These are phyloP conservation scores for Coreoperca whiteheadi DNA, from an alignment of 2,113 vertebrate genomes.

Conservation along the genomic window DNA sequence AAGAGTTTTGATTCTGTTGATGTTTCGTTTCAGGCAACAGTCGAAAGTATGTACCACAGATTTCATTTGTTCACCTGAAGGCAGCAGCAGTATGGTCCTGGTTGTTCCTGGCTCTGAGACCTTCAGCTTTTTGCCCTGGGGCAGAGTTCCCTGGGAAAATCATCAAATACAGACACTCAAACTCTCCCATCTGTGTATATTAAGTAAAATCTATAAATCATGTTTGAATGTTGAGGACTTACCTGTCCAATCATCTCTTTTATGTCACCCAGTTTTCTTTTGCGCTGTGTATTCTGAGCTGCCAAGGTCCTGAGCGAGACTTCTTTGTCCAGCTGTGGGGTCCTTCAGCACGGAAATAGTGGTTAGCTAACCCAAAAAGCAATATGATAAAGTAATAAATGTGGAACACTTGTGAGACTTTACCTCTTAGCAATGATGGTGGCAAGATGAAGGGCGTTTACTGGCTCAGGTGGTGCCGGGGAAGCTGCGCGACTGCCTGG, in stretches of 20 bases:
- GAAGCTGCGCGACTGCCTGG: slow-evolving; percentile 84
- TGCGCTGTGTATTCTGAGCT: slow-evolving; percentile 92
- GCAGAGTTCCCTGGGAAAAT: slow-evolving; percentile 85
- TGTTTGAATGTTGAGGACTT: slow-evolving; percentile 34
- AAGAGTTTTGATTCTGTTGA: neutral
- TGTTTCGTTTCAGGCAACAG: neutral
- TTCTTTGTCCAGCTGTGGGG: slow-evolving; percentile 86
- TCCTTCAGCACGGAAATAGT: slow-evolving; percentile 75
- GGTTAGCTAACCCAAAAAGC: neutral
- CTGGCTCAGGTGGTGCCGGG: slow-evolving; percentile 72
- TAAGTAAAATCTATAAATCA: neutral
- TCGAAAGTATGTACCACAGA: neutral
- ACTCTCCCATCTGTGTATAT: neutral
- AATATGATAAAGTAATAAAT: neutral
- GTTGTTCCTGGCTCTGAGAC: slow-evolving; percentile 83
- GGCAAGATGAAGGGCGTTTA: slow-evolving; percentile 7
- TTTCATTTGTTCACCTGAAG: slow-evolving; percentile 88
- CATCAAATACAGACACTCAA: slow-evolving; percentile 15
- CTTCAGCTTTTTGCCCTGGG: slow-evolving; percentile 92
- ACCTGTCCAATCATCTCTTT: slow-evolving; percentile 91
- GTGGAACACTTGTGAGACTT: neutral
- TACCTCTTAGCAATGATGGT: slow-evolving; percentile 64
- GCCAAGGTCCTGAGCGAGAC: slow-evolving; percentile 87
- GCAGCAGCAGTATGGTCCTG: slow-evolving; percentile 91
- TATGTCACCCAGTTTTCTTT: slow-evolving; percentile 90